Evolutionary conservation across 2,888 invertebrate species (phyloP), one percentile per base, ranked within the genome.

Genomic region (Nysson spinosus): DNA sequence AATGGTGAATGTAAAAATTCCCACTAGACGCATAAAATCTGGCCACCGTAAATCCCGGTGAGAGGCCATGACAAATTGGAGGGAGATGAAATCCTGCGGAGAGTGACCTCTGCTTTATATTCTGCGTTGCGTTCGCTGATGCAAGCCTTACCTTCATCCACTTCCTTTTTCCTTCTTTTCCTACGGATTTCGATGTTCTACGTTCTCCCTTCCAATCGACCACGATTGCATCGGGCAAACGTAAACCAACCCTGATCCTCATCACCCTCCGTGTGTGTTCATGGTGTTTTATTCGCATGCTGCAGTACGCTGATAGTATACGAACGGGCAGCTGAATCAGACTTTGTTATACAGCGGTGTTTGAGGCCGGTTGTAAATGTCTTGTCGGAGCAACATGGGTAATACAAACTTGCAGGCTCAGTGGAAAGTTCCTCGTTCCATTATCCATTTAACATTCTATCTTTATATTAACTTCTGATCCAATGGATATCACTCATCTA

Each of bases 41-140:
- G 56, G 4, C 22, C 39, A 42, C 16, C 17, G 51, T 35, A 51
- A 50, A 54, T 34, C 32, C 26, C 34, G 24, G 20, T 20, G 57
- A 47, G 39, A 40, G 39, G 39, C 14, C 30, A 28, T 34, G 46
- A 34, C 56, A 61, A 63, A 65, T 70, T 57, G 58, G 42, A 46
- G 50, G 12, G 34, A 50, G 37, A 61, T 42, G 69, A 78, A 77
- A 77, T 75, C 71, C 69, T 52, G 30, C 20, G 52, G 44, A 43
- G 60, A 79, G 68, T 76, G 77, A 78, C 78, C 78, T 64, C 75
- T 70, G 70, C 69, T 83, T 82, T 81, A 83, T 83, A 83, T 82
- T 82, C 82, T 60, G 65, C 64, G 64, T 61, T 62, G 72, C 72
- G 71, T 74, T 40, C 75, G 81, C 83, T 81, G 83, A 82, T 81